phyloP scores from a whole-genome alignment of 2,888 invertebrate species.

The Synergus umbraculus region DNA sequence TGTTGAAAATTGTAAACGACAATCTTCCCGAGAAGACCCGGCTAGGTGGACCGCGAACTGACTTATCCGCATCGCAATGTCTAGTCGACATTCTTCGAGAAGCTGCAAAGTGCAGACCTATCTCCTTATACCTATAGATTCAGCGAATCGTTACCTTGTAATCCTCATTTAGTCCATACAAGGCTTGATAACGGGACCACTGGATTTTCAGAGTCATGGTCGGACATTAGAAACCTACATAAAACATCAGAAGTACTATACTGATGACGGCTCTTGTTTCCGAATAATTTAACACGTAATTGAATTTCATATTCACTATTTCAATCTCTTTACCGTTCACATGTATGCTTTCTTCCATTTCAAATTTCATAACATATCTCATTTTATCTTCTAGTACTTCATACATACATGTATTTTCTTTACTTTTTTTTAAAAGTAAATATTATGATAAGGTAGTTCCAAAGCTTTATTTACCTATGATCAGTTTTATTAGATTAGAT shows the following conservation, averaged over 20 bases:
- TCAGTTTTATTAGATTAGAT: too few relatives aligned
- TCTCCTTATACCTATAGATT: constrained; percentile 32
- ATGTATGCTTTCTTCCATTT: background rate
- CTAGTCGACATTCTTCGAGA: constrained; percentile 39
- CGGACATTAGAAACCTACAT: constrained; percentile 33
- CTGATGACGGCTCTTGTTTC: background rate
- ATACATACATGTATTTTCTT: background rate
- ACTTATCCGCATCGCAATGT: constrained; percentile 7
- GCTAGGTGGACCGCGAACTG: constrained; percentile 16
- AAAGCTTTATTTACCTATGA: background rate
- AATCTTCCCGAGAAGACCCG: constrained; percentile 18
- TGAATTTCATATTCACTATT: background rate
- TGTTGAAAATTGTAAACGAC: constrained; percentile 35
- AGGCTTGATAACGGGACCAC: constrained; percentile 36
- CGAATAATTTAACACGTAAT: constrained; percentile 13
- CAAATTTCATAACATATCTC: constrained; percentile 12
- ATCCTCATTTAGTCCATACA: constrained; percentile 38
- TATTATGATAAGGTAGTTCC: background rate
- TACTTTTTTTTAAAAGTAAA: background rate
- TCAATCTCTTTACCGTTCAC: constrained; percentile 19
- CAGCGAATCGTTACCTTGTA: constrained; percentile 30
- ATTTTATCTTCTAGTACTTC: background rate
- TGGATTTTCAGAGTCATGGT: constrained; percentile 30
- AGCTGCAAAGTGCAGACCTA: background rate
- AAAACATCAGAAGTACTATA: background rate